Evolutionary conservation across 2,888 invertebrate species (phyloP).

Genomic region (Hyposoter dolosus): DNA sequence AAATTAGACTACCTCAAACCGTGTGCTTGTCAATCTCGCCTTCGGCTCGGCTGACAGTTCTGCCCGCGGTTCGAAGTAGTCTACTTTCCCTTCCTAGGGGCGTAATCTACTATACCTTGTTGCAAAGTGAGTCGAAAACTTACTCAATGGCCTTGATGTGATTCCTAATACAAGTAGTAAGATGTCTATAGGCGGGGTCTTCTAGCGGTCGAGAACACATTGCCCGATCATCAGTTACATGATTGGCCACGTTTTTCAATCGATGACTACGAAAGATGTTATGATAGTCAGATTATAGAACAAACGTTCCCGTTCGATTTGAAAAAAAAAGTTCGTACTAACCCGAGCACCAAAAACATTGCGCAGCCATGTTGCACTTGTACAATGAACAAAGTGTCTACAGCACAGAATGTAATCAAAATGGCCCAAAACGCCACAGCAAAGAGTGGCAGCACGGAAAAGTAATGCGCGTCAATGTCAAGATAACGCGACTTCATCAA

Average conservation of each 20-base stretch:
- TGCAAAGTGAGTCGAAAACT: not conserved
- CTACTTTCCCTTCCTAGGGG: no score
- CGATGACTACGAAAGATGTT: slow-evolving; percentile 26
- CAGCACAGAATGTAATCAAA: slow-evolving; percentile 30
- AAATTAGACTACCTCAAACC: no score
- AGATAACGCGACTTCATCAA: slow-evolving; percentile 52
- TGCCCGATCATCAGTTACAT: not conserved
- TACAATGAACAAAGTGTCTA: slow-evolving; percentile 56
- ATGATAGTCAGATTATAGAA: not conserved
- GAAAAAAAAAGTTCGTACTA: not conserved
- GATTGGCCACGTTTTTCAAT: slow-evolving; percentile 30
- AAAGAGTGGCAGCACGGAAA: slow-evolving; percentile 39
- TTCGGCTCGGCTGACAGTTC: no score
- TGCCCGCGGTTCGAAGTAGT: no score
- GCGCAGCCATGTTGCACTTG: slow-evolving; percentile 59
- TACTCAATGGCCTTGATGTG: slow-evolving; percentile 56
- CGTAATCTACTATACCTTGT: no score
- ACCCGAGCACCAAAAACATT: slow-evolving; percentile 57
- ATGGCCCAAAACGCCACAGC: slow-evolving; percentile 15
- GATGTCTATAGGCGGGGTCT: slow-evolving; percentile 33
- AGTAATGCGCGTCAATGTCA: slow-evolving; percentile 50
- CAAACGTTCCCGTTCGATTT: not conserved
- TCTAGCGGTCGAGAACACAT: slow-evolving; percentile 1
- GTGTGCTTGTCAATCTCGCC: no score
- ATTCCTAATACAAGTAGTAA: slow-evolving; percentile 41